phyloP scores from a whole-genome alignment of 2,888 invertebrate species.

The Erpobdella octoculata region DNA sequence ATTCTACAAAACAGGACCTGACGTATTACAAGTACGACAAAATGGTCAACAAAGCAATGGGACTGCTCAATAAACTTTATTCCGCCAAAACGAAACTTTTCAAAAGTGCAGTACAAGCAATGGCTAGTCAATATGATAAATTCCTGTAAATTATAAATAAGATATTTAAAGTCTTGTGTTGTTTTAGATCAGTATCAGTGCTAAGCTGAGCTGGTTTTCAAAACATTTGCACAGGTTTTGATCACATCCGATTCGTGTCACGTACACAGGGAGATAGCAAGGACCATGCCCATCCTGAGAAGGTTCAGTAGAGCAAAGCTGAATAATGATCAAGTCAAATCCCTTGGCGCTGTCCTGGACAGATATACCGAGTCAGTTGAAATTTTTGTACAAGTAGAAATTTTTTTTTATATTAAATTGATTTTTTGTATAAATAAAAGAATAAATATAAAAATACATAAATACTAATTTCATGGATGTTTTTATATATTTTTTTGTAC shows the following conservation, averaged over 20 bases:
- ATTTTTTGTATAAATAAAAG: no score
- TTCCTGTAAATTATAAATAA: no score
- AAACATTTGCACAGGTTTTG: no score
- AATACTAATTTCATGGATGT: no score
- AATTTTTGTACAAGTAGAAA: not conserved
- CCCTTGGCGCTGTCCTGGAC: constrained; percentile 48
- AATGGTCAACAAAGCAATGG: constrained; percentile 41
- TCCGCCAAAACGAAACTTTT: constrained; percentile 42
- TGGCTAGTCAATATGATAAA: constrained; percentile 32
- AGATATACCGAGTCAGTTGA: constrained; percentile 47
- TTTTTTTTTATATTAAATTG: no score
- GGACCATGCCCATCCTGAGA: constrained; percentile 39
- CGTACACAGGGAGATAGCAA: constrained; percentile 39
- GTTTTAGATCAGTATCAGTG: no score
- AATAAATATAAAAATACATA: no score
- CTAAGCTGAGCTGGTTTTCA: no score
- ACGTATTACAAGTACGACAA: constrained; percentile 42
- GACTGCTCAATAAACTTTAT: constrained; percentile 41
- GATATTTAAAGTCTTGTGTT: no score
- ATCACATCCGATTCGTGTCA: constrained; percentile 41
- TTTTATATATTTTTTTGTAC: no score
- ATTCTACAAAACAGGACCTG: constrained; percentile 37
- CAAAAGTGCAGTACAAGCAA: constrained; percentile 42
- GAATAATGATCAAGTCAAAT: constrained; percentile 48
- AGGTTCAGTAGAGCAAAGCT: constrained; percentile 43